Percentiles rank a stretch among this genome's conserved stretches.
These are phyloP conservation scores for Garra rufa DNA, from an alignment of 2,113 vertebrate genomes.

Conservation along the genomic window DNA sequence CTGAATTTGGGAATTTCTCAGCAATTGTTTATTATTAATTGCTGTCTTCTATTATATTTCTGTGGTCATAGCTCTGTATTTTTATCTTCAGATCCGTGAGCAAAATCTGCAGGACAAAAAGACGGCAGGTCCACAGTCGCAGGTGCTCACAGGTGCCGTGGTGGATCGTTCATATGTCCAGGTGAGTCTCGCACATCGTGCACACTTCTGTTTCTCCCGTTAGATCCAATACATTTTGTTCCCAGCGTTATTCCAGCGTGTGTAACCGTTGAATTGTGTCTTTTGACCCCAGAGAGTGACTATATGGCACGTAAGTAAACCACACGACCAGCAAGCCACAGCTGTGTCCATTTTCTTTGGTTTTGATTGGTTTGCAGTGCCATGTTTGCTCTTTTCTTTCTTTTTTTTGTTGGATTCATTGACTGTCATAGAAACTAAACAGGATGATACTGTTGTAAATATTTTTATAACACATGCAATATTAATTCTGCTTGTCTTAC, in stretches of 20 bases:
- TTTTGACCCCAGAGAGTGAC: constrained; percentile 83
- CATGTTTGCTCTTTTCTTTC: constrained; percentile 51
- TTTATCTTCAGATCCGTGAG: constrained; percentile 86
- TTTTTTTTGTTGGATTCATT: constrained; percentile 57
- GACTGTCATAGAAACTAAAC: constrained; percentile 46
- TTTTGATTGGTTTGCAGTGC: constrained; percentile 55
- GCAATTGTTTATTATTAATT: background rate
- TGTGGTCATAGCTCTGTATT: background rate
- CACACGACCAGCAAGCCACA: constrained; percentile 66
- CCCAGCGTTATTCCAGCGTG: background rate
- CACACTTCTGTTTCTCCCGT: background rate
- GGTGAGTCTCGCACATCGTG: constrained; percentile 78
- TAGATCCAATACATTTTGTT: constrained; percentile 54
- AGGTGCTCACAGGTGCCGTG: constrained; percentile 85
- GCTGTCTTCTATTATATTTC: background rate
- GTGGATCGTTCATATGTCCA: constrained; percentile 89
- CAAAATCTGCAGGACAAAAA: constrained; percentile 98
- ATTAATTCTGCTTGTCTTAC: constrained; percentile 70
- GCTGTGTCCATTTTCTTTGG: constrained; percentile 61
- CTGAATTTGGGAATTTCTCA: background rate
- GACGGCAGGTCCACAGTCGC: constrained; percentile 95
- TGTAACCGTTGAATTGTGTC: constrained; percentile 77
- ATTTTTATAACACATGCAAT: constrained; percentile 39
- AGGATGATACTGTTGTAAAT: background rate
- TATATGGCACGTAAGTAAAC: constrained; percentile 84